Percentiles rank a stretch among this genome's conserved stretches.
phyloP scores from a whole-genome alignment of 2,888 invertebrate species.

The Ophraella communa region DNA sequence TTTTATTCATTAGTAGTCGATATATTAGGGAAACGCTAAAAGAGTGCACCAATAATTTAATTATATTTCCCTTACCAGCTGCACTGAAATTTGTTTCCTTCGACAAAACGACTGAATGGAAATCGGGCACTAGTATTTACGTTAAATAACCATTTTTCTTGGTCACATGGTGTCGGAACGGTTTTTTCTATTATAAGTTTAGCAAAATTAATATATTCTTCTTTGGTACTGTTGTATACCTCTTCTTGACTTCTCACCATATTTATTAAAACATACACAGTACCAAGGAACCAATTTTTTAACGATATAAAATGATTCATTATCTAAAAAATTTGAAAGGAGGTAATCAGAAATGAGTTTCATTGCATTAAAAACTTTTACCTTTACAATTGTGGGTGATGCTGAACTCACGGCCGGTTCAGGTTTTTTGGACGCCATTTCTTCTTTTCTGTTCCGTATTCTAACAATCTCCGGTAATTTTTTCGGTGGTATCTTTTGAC shows the following conservation, averaged over 20 bases:
- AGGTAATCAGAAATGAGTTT: no score
- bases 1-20: no score
- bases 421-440: conserved; percentile 1
- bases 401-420: conserved; percentile 17
- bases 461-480: conserved; percentile 34
- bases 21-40: no score
- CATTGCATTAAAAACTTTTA: no score
- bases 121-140: conserved; percentile 42
- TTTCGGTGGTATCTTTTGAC: conserved; percentile 63
- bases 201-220: conserved; percentile 63
- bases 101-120: conserved; percentile 37
- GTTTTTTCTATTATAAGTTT: conserved; percentile 77
- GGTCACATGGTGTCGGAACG: conserved; percentile 84
- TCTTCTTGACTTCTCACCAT: conserved; percentile 25
- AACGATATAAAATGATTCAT: conserved; percentile 54
- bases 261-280: conserved; percentile 35
- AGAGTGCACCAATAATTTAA: no score
- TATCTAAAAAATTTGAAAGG: conserved; percentile 52
- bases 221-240: conserved; percentile 39
- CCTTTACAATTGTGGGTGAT: not conserved
- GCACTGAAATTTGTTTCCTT: conserved; percentile 58
- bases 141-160: conserved; percentile 63
- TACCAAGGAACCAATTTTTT: conserved; percentile 52
- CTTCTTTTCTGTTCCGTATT: conserved; percentile 21
- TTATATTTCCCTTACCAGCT: conserved; percentile 74